These are phyloP conservation scores for Troides aeacus DNA, from an alignment of 2,888 invertebrate genomes.

Conservation along the genomic window DNA sequence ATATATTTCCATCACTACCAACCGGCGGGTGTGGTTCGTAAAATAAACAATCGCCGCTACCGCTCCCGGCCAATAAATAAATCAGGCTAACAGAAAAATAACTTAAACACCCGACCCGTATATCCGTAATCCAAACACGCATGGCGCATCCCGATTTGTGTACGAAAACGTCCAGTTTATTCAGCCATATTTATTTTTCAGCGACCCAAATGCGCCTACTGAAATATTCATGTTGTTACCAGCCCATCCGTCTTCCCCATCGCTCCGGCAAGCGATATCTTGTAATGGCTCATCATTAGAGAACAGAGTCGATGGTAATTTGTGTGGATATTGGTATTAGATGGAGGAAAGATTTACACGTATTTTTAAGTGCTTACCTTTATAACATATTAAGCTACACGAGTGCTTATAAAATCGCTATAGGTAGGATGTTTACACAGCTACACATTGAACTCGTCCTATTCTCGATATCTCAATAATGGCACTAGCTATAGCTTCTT, in stretches of 20 bases:
- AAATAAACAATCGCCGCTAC: background rate
- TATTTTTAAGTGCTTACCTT: background rate
- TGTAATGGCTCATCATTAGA: background rate
- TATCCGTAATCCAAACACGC: constrained; percentile 67
- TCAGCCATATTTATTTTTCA: constrained; percentile 75
- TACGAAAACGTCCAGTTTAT: constrained; percentile 72
- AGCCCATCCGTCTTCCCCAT: constrained; percentile 69
- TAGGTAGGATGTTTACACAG: too few relatives aligned
- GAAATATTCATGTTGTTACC: constrained; percentile 77
- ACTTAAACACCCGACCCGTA: constrained; percentile 42
- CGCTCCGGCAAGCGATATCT: constrained; percentile 25
- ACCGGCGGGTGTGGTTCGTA: too few relatives aligned
- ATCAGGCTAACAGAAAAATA: constrained; percentile 63
- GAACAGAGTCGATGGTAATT: background rate
- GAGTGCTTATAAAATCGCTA: too few relatives aligned
- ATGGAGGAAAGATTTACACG: background rate
- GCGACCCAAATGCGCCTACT: constrained; percentile 70
- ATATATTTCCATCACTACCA: too few relatives aligned
- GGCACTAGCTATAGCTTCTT: too few relatives aligned
- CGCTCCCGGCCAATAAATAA: background rate
- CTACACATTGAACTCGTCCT: too few relatives aligned
- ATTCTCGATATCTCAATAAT: too few relatives aligned
- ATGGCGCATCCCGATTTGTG: constrained; percentile 69
- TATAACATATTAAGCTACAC: too few relatives aligned
- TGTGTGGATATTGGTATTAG: background rate